A percentile compares a stretch with the other conserved stretches of the same genome.
Evolutionary conservation across 2,888 invertebrate species (phyloP).

Genomic region (Erebia aethiops): DNA sequence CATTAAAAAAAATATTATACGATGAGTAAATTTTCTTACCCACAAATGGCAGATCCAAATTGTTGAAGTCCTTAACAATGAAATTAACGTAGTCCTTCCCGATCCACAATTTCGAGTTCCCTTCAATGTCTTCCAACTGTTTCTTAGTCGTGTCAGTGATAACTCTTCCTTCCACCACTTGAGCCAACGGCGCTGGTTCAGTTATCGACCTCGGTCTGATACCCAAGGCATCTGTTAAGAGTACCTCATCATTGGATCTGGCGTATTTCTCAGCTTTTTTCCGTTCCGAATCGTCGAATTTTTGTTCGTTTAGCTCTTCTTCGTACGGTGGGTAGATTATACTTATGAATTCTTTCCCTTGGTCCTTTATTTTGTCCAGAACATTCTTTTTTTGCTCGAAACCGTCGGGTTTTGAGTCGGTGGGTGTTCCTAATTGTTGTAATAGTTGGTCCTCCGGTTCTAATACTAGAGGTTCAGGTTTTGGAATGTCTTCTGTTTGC

Average conservation of each 20-base stretch:
- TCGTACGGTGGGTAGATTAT: slow-evolving; percentile 75
- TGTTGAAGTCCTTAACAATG: slow-evolving; percentile 96
- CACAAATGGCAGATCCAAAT: slow-evolving; percentile 92
- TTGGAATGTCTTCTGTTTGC: slow-evolving; percentile 51
- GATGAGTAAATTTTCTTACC: slow-evolving; percentile 54
- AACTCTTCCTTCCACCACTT: slow-evolving; percentile 69
- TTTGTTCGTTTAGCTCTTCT: slow-evolving; percentile 69
- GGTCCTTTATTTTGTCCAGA: slow-evolving; percentile 70
- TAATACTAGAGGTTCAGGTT: slow-evolving; percentile 76
- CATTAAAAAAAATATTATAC: no score
- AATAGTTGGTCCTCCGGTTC: slow-evolving; percentile 86
- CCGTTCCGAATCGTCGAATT: slow-evolving; percentile 71
- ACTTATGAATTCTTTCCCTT: slow-evolving; percentile 75
- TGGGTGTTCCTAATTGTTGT: slow-evolving; percentile 59
- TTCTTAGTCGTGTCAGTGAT: slow-evolving; percentile 68
- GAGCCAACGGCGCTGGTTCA: slow-evolving; percentile 65
- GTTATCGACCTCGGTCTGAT: slow-evolving; percentile 52
- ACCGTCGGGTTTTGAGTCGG: slow-evolving; percentile 40
- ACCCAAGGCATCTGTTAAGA: slow-evolving; percentile 65
- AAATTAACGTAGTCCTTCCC: slow-evolving; percentile 99
- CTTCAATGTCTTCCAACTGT: slow-evolving; percentile 74
- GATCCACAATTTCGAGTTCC: slow-evolving; percentile 94
- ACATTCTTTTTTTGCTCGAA: slow-evolving; percentile 70
- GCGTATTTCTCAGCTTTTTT: slow-evolving; percentile 78
- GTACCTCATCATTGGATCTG: slow-evolving; percentile 66